Percentiles rank a stretch among this genome's conserved stretches.
Conservation (phyloP, 2,113 vertebrate genomes). For the Chinchilla lanigera region DNA sequence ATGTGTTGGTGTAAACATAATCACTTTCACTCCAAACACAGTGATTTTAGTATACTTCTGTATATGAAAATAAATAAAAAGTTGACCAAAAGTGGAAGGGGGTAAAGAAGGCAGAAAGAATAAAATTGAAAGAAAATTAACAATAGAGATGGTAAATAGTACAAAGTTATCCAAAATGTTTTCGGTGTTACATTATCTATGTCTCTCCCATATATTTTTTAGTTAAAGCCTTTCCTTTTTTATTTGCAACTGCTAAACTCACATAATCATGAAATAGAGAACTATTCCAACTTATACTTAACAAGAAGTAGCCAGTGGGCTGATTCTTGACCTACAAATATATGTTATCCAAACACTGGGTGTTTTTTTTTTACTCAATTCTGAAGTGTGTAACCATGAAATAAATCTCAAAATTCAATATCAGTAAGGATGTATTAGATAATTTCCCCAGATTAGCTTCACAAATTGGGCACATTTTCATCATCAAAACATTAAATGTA, state of each 20-base stretch:
- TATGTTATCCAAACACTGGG: background rate
- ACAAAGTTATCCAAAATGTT: background rate
- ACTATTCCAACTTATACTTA: background rate
- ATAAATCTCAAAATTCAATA: conserved; percentile 4
- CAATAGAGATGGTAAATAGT: background rate
- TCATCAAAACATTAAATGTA: conserved; percentile 40
- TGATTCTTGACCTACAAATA: background rate
- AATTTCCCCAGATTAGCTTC: background rate
- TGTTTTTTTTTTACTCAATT: background rate
- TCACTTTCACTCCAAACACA: background rate
- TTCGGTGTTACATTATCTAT: conserved; percentile 2
- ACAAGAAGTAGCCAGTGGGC: background rate
- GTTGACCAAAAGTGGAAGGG: background rate
- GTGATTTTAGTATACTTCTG: background rate
- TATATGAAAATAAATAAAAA: conserved; percentile 5
- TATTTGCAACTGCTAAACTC: background rate
- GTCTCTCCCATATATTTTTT: background rate
- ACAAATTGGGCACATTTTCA: background rate
- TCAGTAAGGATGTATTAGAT: background rate
- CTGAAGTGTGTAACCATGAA: background rate
- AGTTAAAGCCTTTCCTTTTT: background rate
- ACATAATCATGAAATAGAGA: background rate
- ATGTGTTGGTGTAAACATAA: background rate
- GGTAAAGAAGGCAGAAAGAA: background rate
- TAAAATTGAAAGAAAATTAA: background rate